These are phyloP conservation scores for Thaumetopoea pityocampa DNA, from an alignment of 1,140 invertebrate genomes.

Conservation along the genomic window DNA sequence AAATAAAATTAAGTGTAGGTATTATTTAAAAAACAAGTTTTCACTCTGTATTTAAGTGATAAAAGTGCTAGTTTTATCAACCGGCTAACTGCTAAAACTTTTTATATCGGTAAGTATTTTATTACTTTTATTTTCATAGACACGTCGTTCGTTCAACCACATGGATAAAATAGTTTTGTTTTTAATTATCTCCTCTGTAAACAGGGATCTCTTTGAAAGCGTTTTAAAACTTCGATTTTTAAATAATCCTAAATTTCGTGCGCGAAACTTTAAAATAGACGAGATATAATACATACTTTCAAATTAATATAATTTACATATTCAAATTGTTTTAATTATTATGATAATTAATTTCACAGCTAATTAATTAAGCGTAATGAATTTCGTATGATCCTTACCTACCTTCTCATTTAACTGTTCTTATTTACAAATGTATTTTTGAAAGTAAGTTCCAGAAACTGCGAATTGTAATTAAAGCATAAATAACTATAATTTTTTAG, in stretches of 20 bases:
- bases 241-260: not conserved
- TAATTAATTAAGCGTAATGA: too few relatives aligned
- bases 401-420: too few relatives aligned
- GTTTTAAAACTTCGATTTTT: not conserved
- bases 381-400: too few relatives aligned
- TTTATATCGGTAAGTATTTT: conserved; percentile 50
- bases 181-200: conserved; percentile 10
- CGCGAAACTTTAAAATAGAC: too few relatives aligned
- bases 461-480: too few relatives aligned
- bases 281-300: not conserved
- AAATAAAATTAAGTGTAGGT: conserved; percentile 27
- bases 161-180: conserved; percentile 48
- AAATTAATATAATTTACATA: not conserved
- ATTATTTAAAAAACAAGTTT: conserved; percentile 36
- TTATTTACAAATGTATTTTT: too few relatives aligned
- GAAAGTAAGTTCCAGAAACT: too few relatives aligned
- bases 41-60: conserved; percentile 52
- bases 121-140: conserved; percentile 31
- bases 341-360: too few relatives aligned
- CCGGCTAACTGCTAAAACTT: conserved; percentile 20
- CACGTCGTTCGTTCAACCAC: conserved; percentile 29
- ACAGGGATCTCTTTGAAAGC: not conserved
- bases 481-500: too few relatives aligned
- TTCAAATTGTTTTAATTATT: too few relatives aligned
- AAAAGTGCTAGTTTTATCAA: conserved; percentile 24